A percentile compares a stretch with the other conserved stretches of the same genome.
Conservation (phyloP, 2,888 invertebrate species). For the Stegana nigrithorax region DNA sequence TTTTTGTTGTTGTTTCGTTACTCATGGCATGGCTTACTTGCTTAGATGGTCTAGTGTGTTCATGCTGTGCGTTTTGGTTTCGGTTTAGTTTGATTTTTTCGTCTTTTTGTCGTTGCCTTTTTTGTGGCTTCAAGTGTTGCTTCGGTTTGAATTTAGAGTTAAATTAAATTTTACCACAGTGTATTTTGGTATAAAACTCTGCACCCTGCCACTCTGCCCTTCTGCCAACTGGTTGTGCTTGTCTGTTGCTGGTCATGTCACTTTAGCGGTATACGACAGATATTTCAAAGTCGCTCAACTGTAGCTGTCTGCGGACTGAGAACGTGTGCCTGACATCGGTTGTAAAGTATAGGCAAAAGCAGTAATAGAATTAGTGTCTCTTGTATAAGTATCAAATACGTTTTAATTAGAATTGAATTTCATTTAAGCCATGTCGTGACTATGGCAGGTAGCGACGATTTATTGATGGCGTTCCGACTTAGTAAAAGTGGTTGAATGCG, state of each 20-base stretch:
- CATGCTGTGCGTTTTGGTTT: not conserved
- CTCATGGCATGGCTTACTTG: not conserved
- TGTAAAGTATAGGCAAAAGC: not conserved
- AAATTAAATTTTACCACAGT: slow-evolving; percentile 59
- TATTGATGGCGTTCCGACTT: too few species aligned
- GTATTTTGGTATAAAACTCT: not conserved
- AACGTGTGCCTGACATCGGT: not conserved
- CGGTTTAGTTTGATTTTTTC: not conserved
- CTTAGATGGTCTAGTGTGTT: not conserved
- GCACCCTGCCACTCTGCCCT: not conserved
- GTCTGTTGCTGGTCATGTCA: not conserved
- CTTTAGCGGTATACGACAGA: not conserved
- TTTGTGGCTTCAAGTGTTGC: slow-evolving; percentile 15
- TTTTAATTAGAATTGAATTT: slow-evolving; percentile 3
- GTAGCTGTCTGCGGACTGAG: slow-evolving; percentile 6
- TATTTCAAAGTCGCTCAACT: slow-evolving; percentile 12
- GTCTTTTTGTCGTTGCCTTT: too few species aligned
- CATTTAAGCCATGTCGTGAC: too few species aligned
- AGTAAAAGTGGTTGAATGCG: too few species aligned
- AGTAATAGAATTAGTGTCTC: not conserved
- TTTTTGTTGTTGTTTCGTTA: slow-evolving; percentile 7
- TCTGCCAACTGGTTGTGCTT: not conserved
- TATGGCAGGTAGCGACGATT: too few species aligned
- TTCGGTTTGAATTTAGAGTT: slow-evolving; percentile 29
- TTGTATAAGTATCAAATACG: not conserved